These are phyloP conservation scores for Leucozona laternaria DNA, from an alignment of 2,888 invertebrate species.

Conservation along the genomic window DNA sequence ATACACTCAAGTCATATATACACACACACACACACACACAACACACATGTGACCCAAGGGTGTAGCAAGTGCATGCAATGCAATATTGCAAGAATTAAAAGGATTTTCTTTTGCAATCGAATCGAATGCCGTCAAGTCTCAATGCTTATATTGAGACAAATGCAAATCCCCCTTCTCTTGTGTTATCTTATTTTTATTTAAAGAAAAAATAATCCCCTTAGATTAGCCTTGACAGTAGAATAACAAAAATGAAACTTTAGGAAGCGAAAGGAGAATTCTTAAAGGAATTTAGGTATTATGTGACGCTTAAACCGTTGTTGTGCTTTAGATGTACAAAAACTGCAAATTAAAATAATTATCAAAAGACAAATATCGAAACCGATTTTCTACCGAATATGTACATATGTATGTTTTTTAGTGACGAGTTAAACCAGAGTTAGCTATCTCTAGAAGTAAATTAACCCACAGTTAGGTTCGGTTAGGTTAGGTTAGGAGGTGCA, in stretches of 20 bases:
- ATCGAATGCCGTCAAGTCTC: slow-evolving; percentile 11
- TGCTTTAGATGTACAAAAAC: too few relatives aligned
- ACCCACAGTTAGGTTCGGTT: too few relatives aligned
- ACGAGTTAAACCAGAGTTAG: too few relatives aligned
- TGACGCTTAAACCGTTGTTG: background rate
- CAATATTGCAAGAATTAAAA: slow-evolving; percentile 3
- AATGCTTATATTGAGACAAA: slow-evolving; percentile 3
- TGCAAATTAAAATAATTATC: too few relatives aligned
- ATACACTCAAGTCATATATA: background rate
- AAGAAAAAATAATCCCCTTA: background rate
- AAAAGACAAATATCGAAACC: too few relatives aligned
- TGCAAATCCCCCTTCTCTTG: slow-evolving; percentile 15
- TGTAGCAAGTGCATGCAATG: background rate
- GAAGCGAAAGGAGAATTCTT: background rate
- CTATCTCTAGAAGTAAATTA: too few relatives aligned
- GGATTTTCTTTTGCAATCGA: slow-evolving; percentile 28
- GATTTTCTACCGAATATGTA: too few relatives aligned
- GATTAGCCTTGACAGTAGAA: background rate
- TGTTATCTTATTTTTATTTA: background rate
- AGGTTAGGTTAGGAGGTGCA: too few relatives aligned
- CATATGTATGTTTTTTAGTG: too few relatives aligned
- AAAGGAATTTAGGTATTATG: background rate
- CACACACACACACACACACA: background rate
- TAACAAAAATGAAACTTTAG: background rate
- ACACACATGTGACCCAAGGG: slow-evolving; percentile 34